These are phyloP conservation scores for Pitta sordida DNA, from an alignment of 2,113 vertebrate genomes.

Conservation along the genomic window DNA sequence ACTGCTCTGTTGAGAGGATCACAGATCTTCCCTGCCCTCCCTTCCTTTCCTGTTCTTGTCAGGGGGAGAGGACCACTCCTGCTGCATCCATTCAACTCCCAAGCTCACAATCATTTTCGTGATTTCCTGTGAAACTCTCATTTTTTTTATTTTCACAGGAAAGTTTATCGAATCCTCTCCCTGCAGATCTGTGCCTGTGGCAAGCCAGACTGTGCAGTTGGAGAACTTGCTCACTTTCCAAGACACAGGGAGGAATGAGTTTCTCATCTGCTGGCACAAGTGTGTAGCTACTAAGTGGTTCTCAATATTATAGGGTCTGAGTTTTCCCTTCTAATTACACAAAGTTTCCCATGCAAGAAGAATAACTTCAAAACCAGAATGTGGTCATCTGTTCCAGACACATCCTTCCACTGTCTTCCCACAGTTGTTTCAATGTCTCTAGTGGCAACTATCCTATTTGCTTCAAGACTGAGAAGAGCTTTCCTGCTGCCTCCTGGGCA, in stretches of 20 bases:
- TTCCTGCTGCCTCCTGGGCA: slow-evolving; percentile 23
- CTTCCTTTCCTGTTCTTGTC: background rate
- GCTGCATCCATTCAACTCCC: slow-evolving; percentile 17
- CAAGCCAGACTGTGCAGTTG: background rate
- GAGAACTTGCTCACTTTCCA: slow-evolving; percentile 42
- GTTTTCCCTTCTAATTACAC: slow-evolving; percentile 12
- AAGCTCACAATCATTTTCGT: background rate
- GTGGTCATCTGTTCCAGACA: slow-evolving; percentile 2
- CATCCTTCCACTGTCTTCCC: slow-evolving; percentile 7
- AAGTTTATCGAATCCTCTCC: background rate
- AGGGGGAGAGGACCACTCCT: background rate
- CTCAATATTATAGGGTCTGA: slow-evolving; percentile 30
- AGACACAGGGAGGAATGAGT: background rate
- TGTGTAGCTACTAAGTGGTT: slow-evolving; percentile 1
- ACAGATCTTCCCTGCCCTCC: background rate
- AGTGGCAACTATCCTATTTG: background rate
- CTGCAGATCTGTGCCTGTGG: background rate
- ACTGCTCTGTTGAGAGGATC: slow-evolving; percentile 2
- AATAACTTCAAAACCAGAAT: slow-evolving; percentile 46
- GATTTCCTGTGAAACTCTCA: background rate
- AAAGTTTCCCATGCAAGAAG: slow-evolving; percentile 33
- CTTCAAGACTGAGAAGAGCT: slow-evolving; percentile 28
- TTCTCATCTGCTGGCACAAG: slow-evolving; percentile 35
- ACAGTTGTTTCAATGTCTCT: slow-evolving; percentile 1
- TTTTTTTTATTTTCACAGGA: background rate